A percentile compares a stretch with the other conserved stretches of the same genome.
These are phyloP conservation scores for Gavia stellata DNA, from an alignment of 2,113 vertebrate species.

Conservation along the genomic window DNA sequence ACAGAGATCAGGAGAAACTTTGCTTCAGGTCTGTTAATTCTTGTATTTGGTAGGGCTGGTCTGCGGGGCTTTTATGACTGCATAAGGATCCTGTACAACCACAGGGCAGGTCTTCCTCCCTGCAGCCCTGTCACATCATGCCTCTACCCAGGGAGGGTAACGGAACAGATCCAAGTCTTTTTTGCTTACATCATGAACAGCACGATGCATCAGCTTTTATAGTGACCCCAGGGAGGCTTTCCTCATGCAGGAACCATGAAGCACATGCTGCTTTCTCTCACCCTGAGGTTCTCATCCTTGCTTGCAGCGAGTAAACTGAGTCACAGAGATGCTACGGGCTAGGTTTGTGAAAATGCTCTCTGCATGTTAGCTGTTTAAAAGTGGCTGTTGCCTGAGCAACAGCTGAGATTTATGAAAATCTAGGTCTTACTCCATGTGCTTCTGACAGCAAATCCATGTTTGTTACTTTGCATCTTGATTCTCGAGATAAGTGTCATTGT, in stretches of 20 bases:
- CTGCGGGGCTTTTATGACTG: background rate
- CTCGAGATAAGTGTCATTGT: background rate
- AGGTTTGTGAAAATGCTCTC: background rate
- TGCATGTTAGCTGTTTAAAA: background rate
- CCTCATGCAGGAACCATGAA: background rate
- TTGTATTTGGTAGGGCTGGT: background rate
- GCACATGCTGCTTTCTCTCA: background rate
- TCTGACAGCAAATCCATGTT: background rate
- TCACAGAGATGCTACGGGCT: background rate
- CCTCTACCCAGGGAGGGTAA: accelerated
- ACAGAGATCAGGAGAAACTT: background rate
- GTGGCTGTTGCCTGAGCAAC: conserved; percentile 26
- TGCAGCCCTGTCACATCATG: background rate
- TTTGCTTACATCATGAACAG: background rate
- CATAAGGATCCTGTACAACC: background rate
- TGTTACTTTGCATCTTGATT: background rate
- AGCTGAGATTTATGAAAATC: conserved; percentile 21
- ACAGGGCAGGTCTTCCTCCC: background rate
- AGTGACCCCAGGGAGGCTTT: background rate
- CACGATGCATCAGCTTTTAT: background rate
- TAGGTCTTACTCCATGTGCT: conserved; percentile 8
- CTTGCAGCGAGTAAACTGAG: conserved; percentile 33
- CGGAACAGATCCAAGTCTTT: background rate
- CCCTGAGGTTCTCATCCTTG: background rate
- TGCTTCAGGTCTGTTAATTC: background rate